These are phyloP conservation scores for Lucilia cuprina DNA, from an alignment of 1,140 invertebrate genomes.

Conservation along the genomic window DNA sequence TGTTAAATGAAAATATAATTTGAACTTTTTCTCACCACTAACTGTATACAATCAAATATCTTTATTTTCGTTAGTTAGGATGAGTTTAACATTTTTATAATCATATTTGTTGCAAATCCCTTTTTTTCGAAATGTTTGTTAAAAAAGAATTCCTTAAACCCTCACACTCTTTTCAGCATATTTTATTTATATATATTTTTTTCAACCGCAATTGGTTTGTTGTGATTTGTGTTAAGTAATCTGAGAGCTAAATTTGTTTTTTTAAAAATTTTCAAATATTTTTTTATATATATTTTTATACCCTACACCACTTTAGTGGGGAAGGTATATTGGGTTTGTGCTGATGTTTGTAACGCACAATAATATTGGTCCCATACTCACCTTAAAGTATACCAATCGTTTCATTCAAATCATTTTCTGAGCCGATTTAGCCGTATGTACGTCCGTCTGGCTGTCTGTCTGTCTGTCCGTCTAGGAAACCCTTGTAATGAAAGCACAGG, in stretches of 20 bases:
- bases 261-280: not conserved
- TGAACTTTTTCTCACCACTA: not conserved
- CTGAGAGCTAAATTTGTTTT: not conserved
- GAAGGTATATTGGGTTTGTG: too few relatives aligned
- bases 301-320: too few relatives aligned
- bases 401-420: too few relatives aligned
- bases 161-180: not conserved
- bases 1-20: too few relatives aligned
- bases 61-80: not conserved
- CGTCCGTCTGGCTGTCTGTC: too few relatives aligned
- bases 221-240: slow-evolving; percentile 34
- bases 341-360: too few relatives aligned
- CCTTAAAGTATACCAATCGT: too few relatives aligned
- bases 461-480: too few relatives aligned
- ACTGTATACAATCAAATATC: not conserved
- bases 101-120: slow-evolving; percentile 18
- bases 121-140: not conserved
- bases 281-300: too few relatives aligned
- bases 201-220: slow-evolving; percentile 22
- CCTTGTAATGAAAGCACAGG: too few relatives aligned
- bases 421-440: too few relatives aligned
- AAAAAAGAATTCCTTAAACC: not conserved
- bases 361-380: too few relatives aligned
- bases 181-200: not conserved
- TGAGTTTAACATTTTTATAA: slow-evolving; percentile 19